Conservation (phyloP, 2,797 vertebrate genomes). For the Sebastiscus tertius region DNA sequence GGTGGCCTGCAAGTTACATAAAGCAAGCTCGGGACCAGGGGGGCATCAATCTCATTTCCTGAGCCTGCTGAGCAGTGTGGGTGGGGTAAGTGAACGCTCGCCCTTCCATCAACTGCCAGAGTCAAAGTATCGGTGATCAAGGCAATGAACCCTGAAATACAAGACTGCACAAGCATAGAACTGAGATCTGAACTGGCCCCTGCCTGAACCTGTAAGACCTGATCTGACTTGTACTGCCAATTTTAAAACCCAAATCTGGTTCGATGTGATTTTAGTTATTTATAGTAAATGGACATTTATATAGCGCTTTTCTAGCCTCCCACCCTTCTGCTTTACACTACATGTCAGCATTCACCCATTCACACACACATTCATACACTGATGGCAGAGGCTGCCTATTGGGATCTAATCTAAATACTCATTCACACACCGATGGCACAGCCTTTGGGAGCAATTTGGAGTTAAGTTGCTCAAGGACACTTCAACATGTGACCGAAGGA, state of each 20-base stretch:
- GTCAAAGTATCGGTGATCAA: slow-evolving; percentile 43
- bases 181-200: slow-evolving; percentile 22
- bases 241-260: background rate
- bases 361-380: no score
- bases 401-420: no score
- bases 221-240: background rate
- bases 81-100: slow-evolving; percentile 28
- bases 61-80: slow-evolving; percentile 19
- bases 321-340: no score
- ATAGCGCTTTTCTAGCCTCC: no score
- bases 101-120: slow-evolving; percentile 40
- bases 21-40: slow-evolving; percentile 30
- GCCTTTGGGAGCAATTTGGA: no score
- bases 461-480: no score
- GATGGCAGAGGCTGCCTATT: no score
- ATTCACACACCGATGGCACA: no score
- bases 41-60: slow-evolving; percentile 44
- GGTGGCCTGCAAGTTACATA: slow-evolving; percentile 51
- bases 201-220: slow-evolving; percentile 6
- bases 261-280: background rate
- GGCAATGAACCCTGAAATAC: slow-evolving; percentile 50
- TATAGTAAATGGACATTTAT: no score
- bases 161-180: slow-evolving; percentile 23
- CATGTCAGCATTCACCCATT: no score
- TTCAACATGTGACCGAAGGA: no score